These are phyloP conservation scores for Drosophila watanabei DNA, from an alignment of 1,140 invertebrate species.

Conservation along the genomic window DNA sequence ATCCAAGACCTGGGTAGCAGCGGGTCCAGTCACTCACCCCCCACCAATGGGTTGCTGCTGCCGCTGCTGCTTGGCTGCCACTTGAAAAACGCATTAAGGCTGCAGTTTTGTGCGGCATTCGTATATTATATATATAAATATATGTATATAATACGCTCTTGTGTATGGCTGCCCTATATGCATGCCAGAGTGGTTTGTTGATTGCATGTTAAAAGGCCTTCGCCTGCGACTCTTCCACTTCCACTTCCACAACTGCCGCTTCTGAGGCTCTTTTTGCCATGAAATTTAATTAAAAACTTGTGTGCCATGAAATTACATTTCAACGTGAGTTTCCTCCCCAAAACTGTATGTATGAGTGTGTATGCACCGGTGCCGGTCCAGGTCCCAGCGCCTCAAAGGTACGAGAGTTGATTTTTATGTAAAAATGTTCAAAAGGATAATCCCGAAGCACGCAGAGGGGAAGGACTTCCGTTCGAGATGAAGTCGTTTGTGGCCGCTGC, in stretches of 20 bases:
- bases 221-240: conserved; percentile 31
- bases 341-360: conserved; percentile 17
- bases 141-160: conserved; percentile 52
- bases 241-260: conserved; percentile 22
- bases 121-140: conserved; percentile 57
- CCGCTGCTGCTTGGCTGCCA: conserved; percentile 61
- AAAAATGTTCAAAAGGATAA: conserved; percentile 44
- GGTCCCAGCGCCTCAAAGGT: conserved; percentile 48
- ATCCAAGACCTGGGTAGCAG: conserved; percentile 7
- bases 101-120: conserved; percentile 77
- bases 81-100: conserved; percentile 83
- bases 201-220: conserved; percentile 81
- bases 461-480: conserved; percentile 65
- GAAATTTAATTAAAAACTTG: conserved; percentile 85
- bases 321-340: conserved; percentile 67
- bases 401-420: conserved; percentile 69
- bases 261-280: conserved; percentile 65
- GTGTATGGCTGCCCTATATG: conserved; percentile 73
- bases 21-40: conserved; percentile 1
- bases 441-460: conserved; percentile 26
- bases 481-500: conserved; percentile 38
- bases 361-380: conserved; percentile 10
- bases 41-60: background rate
- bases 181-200: conserved; percentile 81
- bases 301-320: conserved; percentile 85